Base-by-base conservation (phyloP, 2,888 invertebrate genomes). In the Ormyrus pomaceus region DNA sequence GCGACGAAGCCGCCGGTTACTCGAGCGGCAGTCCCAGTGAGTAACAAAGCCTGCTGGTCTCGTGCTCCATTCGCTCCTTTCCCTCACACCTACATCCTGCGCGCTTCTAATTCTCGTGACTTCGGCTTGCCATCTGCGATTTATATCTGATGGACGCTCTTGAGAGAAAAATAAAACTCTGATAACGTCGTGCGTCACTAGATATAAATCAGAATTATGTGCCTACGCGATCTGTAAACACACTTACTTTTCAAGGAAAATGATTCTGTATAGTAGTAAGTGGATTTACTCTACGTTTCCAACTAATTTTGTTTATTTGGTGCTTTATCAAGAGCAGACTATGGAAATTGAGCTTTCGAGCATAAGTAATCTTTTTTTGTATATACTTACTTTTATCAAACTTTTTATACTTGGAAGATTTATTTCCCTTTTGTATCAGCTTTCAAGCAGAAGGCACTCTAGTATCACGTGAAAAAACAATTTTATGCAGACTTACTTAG, bases 141-240 rank as follows among this genome's bases (percentile, higher is more conserved):
- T 55, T 53, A 13, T 56, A 7, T 8, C n/a, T 58, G 8, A 50
- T 66, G 6, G 9, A 55, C 8, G 5, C 51, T 53, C 65, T 75
- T 64, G 13, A 34, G 34, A 34, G 34, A 4, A 61, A 45, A 46
- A 56, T 59, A 61, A 46, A 51, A 11, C 19, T 50, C 46, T 55
- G 79, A 80, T 75, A 80, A 80, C 11, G 74, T 61, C 76, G 75
- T 80, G 48, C 79, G 75, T 80, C 79, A 80, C 66, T 55, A 61
- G 75, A 76, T 80, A 71, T 34, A 45, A 69, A 65, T 75, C 62
- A 64, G 48, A 55, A 66, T 64, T 64, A 13, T 45, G n/a, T 10
- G 10, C 6, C 4, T 9, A 5, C 48, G 46, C 59, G 34, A 34
- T 34, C 34, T 34, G 34, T 34, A 34, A 34, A 19, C 11, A n/a